Base-by-base conservation (phyloP, 2,888 invertebrate genomes). In the Plagodis dolabraria region DNA sequence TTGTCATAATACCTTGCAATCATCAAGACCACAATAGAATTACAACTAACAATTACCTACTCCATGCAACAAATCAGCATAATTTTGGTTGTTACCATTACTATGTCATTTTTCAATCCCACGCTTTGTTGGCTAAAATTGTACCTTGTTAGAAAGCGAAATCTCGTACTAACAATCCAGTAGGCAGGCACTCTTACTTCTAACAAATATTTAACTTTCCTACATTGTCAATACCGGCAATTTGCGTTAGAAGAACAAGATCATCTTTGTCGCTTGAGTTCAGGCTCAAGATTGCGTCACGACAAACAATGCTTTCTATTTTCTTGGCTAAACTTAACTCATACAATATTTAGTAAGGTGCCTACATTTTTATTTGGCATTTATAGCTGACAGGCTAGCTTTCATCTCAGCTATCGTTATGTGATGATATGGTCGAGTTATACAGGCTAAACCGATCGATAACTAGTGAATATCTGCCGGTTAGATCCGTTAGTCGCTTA, bases 141-240 rank as follows among this genome's bases (percentile, higher is more conserved):
- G 36, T 36, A 40, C 10, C 40, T 56, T 46, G 45, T 51, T 58
- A 58, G 58, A 58, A 49, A 58, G 58, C 40, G 58, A 58, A 35
- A 45, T 44, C n/a, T 49, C 12, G 56, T 22, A 40, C 45, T 12
- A 44, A 44, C 45, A 44, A 43, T 47, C 47, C 52, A 53, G 53
- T 45, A 58, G 6, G 38, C 9, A 38, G 43, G 43, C 43, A 50
- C 50, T 40, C 7, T n/a, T 22, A 22, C 48, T 51, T 22, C 22
- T 35, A 47, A 36, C 59, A 59, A 52, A 60, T 55, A 60, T 47
- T 47, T 47, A 54, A 44, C 60, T 60, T 60, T 60, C 60, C 52
- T 36, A 34, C 55, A 52, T 58, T 55, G 55, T 61, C 57, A 57
- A 61, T 51, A 53, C 47, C 33, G 57, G 45, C 42, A 47, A 57